These are phyloP conservation scores for Cephalophus harveyi DNA, from an alignment of 2,113 vertebrate genomes.

Conservation along the genomic window DNA sequence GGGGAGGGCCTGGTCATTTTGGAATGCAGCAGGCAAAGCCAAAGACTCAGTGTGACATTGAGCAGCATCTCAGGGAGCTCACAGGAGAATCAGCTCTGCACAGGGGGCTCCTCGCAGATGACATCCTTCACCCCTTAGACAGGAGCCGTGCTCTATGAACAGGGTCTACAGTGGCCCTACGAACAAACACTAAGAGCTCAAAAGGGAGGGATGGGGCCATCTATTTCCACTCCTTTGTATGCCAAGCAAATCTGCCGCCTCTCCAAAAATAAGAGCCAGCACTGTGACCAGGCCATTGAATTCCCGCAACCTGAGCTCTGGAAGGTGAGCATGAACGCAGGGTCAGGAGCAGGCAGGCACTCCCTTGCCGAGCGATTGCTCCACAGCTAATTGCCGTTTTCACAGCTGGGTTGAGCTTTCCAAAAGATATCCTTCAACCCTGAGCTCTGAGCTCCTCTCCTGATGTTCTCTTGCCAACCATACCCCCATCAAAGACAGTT, in stretches of 20 bases:
- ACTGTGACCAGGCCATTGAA: not conserved
- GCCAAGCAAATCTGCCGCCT: not conserved
- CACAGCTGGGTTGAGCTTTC: constrained; percentile 63
- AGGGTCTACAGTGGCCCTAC: not conserved
- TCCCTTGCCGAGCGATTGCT: constrained; percentile 36
- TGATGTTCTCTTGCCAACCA: constrained; percentile 55
- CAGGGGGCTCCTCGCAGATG: not conserved
- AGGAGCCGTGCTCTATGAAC: not conserved
- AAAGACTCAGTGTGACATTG: not conserved
- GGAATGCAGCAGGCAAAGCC: not conserved
- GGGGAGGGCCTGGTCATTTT: not conserved
- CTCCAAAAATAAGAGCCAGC: constrained; percentile 39
- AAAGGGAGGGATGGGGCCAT: not conserved
- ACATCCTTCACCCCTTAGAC: not conserved
- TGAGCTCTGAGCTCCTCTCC: constrained; percentile 45
- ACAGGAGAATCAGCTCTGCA: not conserved
- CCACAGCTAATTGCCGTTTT: constrained; percentile 64
- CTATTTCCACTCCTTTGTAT: constrained; percentile 26
- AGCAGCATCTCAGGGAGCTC: not conserved
- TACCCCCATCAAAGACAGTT: constrained; percentile 67
- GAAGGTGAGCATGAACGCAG: constrained; percentile 20
- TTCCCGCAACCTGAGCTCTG: not conserved
- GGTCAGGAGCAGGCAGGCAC: constrained; percentile 1
- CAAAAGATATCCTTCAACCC: constrained; percentile 59
- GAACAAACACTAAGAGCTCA: not conserved